Conservation (phyloP, 2,888 invertebrate species). For the Barypeithes pellucidus region DNA sequence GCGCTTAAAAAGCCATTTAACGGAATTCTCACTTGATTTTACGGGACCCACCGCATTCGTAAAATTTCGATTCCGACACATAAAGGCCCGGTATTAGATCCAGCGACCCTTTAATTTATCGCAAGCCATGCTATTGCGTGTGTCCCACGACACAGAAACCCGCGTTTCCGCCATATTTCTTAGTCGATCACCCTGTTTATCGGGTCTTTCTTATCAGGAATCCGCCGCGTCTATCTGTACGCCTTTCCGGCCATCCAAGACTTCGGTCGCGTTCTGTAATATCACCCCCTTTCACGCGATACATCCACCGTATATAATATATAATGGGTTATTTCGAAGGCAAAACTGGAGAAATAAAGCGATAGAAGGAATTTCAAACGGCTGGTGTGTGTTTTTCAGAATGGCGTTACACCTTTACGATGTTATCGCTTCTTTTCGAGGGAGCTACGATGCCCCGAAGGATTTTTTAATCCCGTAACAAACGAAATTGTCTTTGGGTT, state of each 20-base stretch:
- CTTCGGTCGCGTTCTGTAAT: constrained; percentile 63
- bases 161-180: constrained; percentile 69
- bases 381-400: constrained; percentile 47
- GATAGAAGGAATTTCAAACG: constrained; percentile 49
- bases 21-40: constrained; percentile 28
- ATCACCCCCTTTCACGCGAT: constrained; percentile 62
- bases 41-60: constrained; percentile 37
- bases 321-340: constrained; percentile 55
- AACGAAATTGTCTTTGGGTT: constrained; percentile 9
- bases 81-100: constrained; percentile 36
- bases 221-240: constrained; percentile 65
- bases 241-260: constrained; percentile 66
- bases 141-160: constrained; percentile 65
- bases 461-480: constrained; percentile 10
- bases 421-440: constrained; percentile 13
- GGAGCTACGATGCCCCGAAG: neutral
- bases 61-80: constrained; percentile 47
- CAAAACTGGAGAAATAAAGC: constrained; percentile 44
- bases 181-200: constrained; percentile 65
- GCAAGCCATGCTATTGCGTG: constrained; percentile 64
- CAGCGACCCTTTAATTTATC: constrained; percentile 48
- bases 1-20: constrained; percentile 30
- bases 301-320: constrained; percentile 52
- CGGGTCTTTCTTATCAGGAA: constrained; percentile 64
- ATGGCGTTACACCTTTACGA: constrained; percentile 32